phyloP scores from a whole-genome alignment of 2,113 vertebrate species.

The Corydoras sp. region DNA sequence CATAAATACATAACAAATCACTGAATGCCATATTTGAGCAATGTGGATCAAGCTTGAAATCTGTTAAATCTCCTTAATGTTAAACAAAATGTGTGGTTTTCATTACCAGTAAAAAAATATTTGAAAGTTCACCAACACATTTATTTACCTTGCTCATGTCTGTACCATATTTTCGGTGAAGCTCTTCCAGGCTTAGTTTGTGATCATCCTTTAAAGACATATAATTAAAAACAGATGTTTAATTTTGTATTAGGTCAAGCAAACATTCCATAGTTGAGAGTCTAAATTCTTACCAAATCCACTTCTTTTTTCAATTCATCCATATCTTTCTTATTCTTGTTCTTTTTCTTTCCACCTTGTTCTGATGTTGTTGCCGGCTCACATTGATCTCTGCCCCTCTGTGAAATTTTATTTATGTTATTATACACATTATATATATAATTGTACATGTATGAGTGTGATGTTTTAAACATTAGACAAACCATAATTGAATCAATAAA shows the following conservation, averaged over 20 bases:
- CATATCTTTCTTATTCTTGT: slow-evolving; percentile 41
- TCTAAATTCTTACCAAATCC: slow-evolving; percentile 36
- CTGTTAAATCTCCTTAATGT: no score
- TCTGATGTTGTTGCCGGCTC: slow-evolving; percentile 39
- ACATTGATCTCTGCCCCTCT: slow-evolving; percentile 37
- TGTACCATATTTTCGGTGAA: slow-evolving; percentile 80
- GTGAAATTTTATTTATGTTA: no score
- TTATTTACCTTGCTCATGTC: slow-evolving; percentile 72
- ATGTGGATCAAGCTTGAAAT: no score
- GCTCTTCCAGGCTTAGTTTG: slow-evolving; percentile 80
- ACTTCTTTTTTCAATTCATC: slow-evolving; percentile 49
- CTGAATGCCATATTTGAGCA: no score
- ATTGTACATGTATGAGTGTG: no score
- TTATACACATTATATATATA: no score
- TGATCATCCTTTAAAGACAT: slow-evolving; percentile 71
- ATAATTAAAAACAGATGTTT: background rate
- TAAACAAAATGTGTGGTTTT: no score
- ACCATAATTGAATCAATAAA: no score
- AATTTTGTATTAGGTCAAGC: no score
- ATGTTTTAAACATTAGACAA: no score
- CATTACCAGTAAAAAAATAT: no score
- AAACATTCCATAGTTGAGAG: background rate
- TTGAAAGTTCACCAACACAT: background rate
- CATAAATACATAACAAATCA: no score
- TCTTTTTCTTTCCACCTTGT: slow-evolving; percentile 43